Base-by-base conservation (phyloP, 2,888 invertebrate genomes). In the Phengaris arion region DNA sequence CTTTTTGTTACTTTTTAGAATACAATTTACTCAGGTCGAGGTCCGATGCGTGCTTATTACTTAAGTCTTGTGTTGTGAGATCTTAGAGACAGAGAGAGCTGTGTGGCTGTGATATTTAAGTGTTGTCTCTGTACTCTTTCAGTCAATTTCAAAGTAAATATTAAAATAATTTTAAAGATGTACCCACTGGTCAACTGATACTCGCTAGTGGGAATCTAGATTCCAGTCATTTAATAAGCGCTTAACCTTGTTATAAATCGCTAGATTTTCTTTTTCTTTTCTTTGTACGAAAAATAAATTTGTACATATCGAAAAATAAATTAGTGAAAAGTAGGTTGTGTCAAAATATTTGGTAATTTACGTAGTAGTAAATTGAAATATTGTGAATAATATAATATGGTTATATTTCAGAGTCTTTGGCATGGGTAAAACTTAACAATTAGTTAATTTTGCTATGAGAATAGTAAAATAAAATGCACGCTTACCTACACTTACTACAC, bases 41-140 rank as follows among this genome's bases (percentile, higher is more conserved):
- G 59, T 59, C 15, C 15, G 15, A 59, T 22, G 5, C 59, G 10
- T 22, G 9, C 54, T 3, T 54, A 54, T 0, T 51, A 51, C 51
- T 51, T 54, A 57, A 10, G 9, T 59, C 59, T 59, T 15, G 64
- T 45, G 12, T 64, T 45, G 35, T 64, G 10, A 64, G 35, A 6
- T 45, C 13, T 64, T 22, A 12, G 12, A 64, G 64, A 64, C 35
- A 64, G 64, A 6, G 64, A 64, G 64, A 35, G 64, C 35, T 64
- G 64, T 6, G 64, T 64, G 64, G 64, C 64, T 64, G 64, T 64
- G 64, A 64, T 64, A 64, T 35, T 64, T 59, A 59, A 45, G 64
- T 64, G 64, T 64, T 52, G 9, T 64, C 64, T 64, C 64, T 64
- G 35, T 64, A 45, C 64, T 64, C 64, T 64, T 64, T 13, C 35